A percentile compares a stretch with the other conserved stretches of the same genome.
phyloP scores from a whole-genome alignment of 2,888 invertebrate genomes.

The Tinea semifulvella region DNA sequence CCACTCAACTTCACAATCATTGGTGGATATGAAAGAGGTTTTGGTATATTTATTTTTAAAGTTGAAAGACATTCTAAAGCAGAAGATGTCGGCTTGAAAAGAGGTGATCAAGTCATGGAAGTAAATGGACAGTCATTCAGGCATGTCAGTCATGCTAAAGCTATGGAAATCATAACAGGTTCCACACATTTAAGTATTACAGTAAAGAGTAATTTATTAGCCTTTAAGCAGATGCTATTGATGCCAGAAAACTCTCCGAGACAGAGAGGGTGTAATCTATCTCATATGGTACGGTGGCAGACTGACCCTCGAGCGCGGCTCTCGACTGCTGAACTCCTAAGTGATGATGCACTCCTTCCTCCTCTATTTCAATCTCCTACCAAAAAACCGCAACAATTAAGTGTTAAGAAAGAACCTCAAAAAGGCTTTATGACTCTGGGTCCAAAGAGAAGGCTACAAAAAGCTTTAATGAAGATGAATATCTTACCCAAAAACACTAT shows the following conservation, averaged over 20 bases:
- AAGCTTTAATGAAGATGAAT: slow-evolving; percentile 89
- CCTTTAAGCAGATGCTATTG: slow-evolving; percentile 75
- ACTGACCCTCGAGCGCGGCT: slow-evolving; percentile 77
- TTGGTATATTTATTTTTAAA: slow-evolving; percentile 94
- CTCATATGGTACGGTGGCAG: slow-evolving; percentile 73
- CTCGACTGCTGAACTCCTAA: slow-evolving; percentile 78
- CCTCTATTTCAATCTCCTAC: slow-evolving; percentile 64
- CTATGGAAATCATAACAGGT: slow-evolving; percentile 90
- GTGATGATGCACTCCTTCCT: slow-evolving; percentile 54
- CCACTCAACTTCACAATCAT: slow-evolving; percentile 91
- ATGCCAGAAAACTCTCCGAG: slow-evolving; percentile 85
- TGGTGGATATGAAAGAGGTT: slow-evolving; percentile 92
- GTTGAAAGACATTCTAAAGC: slow-evolving; percentile 94
- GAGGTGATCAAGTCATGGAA: slow-evolving; percentile 97
- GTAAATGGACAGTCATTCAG: slow-evolving; percentile 98
- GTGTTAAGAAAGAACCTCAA: slow-evolving; percentile 70
- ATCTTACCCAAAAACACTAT: slow-evolving; percentile 86
- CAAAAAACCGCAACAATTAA: slow-evolving; percentile 63
- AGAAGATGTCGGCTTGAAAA: slow-evolving; percentile 93
- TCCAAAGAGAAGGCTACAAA: slow-evolving; percentile 83
- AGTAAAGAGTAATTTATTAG: slow-evolving; percentile 95
- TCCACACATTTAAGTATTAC: slow-evolving; percentile 96
- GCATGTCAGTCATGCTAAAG: slow-evolving; percentile 90
- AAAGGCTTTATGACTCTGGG: slow-evolving; percentile 91
- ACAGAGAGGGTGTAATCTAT: slow-evolving; percentile 69